Base-by-base conservation (phyloP, 1,140 invertebrate genomes). In the Araneus ventricosus region DNA sequence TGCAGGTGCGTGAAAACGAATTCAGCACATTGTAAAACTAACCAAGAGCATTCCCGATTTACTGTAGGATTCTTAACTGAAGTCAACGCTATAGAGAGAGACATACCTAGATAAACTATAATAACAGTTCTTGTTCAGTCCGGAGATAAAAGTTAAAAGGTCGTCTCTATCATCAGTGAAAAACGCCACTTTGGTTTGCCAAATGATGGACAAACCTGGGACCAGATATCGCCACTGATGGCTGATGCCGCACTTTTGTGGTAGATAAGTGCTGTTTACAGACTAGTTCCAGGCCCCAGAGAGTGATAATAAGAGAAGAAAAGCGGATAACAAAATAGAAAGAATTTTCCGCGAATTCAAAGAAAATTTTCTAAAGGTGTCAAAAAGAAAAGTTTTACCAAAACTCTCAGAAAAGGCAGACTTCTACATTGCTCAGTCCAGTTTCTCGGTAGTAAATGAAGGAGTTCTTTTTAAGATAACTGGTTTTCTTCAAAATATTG, bases 121-220 rank as follows among this genome's bases (percentile, higher is more conserved):
- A 75, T 37, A 37, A 75, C 20, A 30, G 20, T 34, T 17, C 20
- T 20, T 20, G 70, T 37, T 30, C 70, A 3, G 70, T 3, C 27
- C 52, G 14, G 39, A 17, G 82, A 84, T 84, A 84, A 84, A 1
- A 82, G 79, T 82, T 41, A 82, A 82, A 84, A 84, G 82, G 82
- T 84, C 22, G 82, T 84, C 70, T 75, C 45, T 41, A 84, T 84
- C 70, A 75, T 22, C 14, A 20, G 41, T 14, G 37, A 39, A 14
- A 82, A 82, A 82, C 41, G 27, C 37, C 79, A 80, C 30, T 20
- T 80, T 41, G 34, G 79, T 80, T 80, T 41, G 79, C 79, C 79
- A 82, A 82, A 24, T 84, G 82, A 52, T 84, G 82, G 82, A 84
- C 82, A 84, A 10, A 52, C n/a, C 34, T 57, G 22, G 22, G 82